These are phyloP conservation scores for Eulithis prunata DNA, from an alignment of 2,888 invertebrate genomes.

Conservation along the genomic window DNA sequence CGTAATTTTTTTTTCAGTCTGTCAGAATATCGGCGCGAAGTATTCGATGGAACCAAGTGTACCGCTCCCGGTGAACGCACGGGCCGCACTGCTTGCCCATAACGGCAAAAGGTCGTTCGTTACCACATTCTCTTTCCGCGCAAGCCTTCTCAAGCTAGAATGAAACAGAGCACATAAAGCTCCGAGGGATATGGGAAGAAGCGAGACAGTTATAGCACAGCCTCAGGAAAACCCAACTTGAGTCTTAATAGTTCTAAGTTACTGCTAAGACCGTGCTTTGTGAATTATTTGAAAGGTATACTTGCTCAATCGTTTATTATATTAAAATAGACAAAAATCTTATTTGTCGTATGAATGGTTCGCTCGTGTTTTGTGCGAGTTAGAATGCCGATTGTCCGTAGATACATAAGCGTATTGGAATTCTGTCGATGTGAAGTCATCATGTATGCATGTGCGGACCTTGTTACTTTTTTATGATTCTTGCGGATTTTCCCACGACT, in stretches of 20 bases:
- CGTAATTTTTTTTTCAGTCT: conserved; percentile 81
- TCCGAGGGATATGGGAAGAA: conserved; percentile 48
- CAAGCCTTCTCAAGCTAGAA: conserved; percentile 81
- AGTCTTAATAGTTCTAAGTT: conserved; percentile 81
- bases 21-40: conserved; percentile 68
- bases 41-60: conserved; percentile 49
- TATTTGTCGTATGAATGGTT: conserved; percentile 57
- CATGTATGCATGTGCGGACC: conserved; percentile 32
- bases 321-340: conserved; percentile 64
- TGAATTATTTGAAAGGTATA: conserved; percentile 80
- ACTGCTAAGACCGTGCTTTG: conserved; percentile 68
- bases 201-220: conserved; percentile 63
- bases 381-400: conserved; percentile 42
- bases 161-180: conserved; percentile 60
- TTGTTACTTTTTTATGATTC: conserved; percentile 33
- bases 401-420: conserved; percentile 27
- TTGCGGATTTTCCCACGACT: conserved; percentile 40
- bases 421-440: conserved; percentile 28
- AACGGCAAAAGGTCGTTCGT: conserved; percentile 84
- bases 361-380: conserved; percentile 47
- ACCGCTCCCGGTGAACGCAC: conserved; percentile 76
- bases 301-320: conserved; percentile 70
- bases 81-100: conserved; percentile 82
- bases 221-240: conserved; percentile 81
- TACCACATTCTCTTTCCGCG: conserved; percentile 85